Conservation (phyloP, 1,140 invertebrate genomes). For the Drosophila ficusphila region DNA sequence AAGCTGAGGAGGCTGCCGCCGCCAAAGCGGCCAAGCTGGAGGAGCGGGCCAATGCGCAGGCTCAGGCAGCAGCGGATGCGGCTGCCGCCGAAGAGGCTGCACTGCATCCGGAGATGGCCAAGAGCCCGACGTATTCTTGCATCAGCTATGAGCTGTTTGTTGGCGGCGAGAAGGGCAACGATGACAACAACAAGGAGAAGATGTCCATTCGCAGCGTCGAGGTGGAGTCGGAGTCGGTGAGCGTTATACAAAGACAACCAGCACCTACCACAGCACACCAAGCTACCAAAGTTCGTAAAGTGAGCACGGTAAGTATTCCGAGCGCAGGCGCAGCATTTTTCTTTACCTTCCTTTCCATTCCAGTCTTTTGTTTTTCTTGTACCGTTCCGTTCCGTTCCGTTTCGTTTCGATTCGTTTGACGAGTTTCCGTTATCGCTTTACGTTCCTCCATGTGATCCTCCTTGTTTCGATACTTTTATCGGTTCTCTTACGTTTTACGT, state of each 20-base stretch:
- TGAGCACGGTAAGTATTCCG: constrained; percentile 93
- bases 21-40: constrained; percentile 90
- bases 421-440: constrained; percentile 19
- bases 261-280: constrained; percentile 86
- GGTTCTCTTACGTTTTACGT: constrained; percentile 19
- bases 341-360: constrained; percentile 49
- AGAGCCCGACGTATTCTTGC: constrained; percentile 95
- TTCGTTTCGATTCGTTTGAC: constrained; percentile 15
- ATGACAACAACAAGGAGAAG: constrained; percentile 94
- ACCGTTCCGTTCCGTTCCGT: constrained; percentile 24
- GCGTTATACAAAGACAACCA: constrained; percentile 90
- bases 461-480: constrained; percentile 5
- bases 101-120: constrained; percentile 87
- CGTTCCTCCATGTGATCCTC: constrained; percentile 16
- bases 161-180: constrained; percentile 92
- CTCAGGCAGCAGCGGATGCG: constrained; percentile 87
- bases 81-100: constrained; percentile 87
- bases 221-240: constrained; percentile 93
- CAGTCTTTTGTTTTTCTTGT: constrained; percentile 35
- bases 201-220: constrained; percentile 94
- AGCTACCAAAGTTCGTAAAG: constrained; percentile 91
- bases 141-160: constrained; percentile 96
- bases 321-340: constrained; percentile 75
- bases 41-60: constrained; percentile 88
- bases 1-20: constrained; percentile 92